Conservation (phyloP, 2,888 invertebrate species). For the Drosophila paracracens region DNA sequence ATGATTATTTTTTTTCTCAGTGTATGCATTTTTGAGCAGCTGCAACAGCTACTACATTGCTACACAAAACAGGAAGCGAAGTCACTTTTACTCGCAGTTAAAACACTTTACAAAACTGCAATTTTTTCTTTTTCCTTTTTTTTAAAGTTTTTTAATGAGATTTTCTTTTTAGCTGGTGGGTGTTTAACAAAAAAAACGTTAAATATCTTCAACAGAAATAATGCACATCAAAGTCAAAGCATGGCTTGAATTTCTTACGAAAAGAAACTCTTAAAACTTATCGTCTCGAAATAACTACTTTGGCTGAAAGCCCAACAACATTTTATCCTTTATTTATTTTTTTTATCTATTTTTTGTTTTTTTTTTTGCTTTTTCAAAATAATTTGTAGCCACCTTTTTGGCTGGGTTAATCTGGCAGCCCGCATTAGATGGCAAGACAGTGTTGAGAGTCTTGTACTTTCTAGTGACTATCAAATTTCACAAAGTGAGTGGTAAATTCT, state of each 20-base stretch:
- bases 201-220: neutral
- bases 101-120: slow-evolving; percentile 7
- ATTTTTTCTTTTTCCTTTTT: neutral
- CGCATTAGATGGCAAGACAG: neutral
- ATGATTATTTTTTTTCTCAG: neutral
- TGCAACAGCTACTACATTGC: slow-evolving; percentile 27
- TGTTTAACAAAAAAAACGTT: neutral
- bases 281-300: slow-evolving; percentile 2
- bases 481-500: slow-evolving; percentile 71
- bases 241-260: neutral
- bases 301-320: neutral
- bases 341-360: neutral
- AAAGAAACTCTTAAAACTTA: neutral
- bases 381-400: neutral
- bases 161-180: neutral
- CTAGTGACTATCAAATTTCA: slow-evolving; percentile 69
- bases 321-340: slow-evolving; percentile 2
- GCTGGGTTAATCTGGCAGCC: neutral
- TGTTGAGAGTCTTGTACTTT: slow-evolving; percentile 48
- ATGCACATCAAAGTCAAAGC: neutral
- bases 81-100: slow-evolving; percentile 48
- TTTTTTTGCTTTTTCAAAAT: neutral
- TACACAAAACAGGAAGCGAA: slow-evolving; percentile 62
- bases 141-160: neutral
- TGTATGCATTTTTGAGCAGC: slow-evolving; percentile 20